Evolutionary conservation across 2,797 vertebrate species (phyloP), one percentile per base, ranked within the genome.

Genomic region (Phataginus tetradactyla): DNA sequence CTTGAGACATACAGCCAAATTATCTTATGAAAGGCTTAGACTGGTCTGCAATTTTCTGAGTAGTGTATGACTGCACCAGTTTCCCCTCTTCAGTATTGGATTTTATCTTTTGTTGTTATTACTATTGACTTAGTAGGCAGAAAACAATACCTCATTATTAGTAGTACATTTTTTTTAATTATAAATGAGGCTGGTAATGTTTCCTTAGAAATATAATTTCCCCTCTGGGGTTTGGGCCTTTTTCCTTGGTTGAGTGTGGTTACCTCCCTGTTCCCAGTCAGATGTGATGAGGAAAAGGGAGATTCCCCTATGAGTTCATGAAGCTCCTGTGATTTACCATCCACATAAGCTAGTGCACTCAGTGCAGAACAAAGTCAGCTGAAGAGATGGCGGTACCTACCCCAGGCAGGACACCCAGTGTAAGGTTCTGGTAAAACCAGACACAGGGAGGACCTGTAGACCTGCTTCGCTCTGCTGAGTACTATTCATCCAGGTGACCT

Each of bases 181-280:
- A 13, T 55, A 72, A 71, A n/a, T 42, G 68, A 61, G 21, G 18
- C 3, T 90, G 51, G 61, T 87, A 39, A 15, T 86, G 11, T 81
- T 94, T 91, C 68, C 63, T 85, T 72, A 87, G 72, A 92, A 93
- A 93, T 25, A 15, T 23, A 42, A 49, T 91, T 80, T 85, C 32
- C 23, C 25, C 34, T 90, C 29, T 95, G 9, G 51, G 57, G 49
- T 86, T 77, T 84, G 85, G 79, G 39, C 75, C 3, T 66, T 94
- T 91, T 89, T 91, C 63, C 17, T 66, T 84, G 34, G 42, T 64
- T 29, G 49, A 72, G 9, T 45, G 29, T 34, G 14, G 51, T 86
- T 51, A n/a, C 75, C 63, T 94, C 53, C 27, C 23, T 3, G 0
- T 53, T 61, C 42, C 37, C 27, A 51, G 61, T 68, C 34, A 80